These are phyloP conservation scores for Nothocercus nigrocapillus DNA, from an alignment of 2,113 vertebrate species.

Conservation along the genomic window DNA sequence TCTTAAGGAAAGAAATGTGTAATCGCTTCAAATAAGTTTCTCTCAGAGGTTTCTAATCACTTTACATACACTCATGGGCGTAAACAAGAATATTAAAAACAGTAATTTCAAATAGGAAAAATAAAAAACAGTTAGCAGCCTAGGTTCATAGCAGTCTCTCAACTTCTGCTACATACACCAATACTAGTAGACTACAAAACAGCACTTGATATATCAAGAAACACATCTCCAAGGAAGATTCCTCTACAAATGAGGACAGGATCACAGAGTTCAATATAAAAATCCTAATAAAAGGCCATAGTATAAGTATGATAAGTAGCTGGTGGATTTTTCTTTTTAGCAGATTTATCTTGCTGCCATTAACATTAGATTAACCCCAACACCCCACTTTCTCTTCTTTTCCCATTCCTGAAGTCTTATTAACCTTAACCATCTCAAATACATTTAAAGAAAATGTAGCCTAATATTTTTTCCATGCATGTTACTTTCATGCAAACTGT, in stretches of 20 bases:
- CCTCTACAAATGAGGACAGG: neutral
- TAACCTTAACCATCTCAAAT: neutral
- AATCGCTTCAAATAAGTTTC: neutral
- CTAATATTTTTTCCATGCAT: accelerated
- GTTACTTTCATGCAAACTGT: neutral
- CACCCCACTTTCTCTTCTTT: neutral
- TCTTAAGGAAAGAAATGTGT: accelerated
- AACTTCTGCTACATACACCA: neutral
- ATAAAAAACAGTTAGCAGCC: neutral
- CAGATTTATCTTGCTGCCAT: neutral
- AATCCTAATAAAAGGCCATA: neutral
- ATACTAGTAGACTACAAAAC: neutral
- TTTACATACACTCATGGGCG: neutral
- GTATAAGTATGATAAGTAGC: neutral
- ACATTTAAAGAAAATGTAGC: neutral
- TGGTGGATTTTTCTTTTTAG: neutral
- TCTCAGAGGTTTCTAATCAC: neutral
- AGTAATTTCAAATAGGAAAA: neutral
- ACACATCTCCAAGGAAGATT: neutral
- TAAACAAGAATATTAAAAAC: neutral
- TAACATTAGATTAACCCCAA: neutral
- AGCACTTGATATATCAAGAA: neutral
- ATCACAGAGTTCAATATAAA: neutral
- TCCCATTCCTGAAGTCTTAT: neutral
- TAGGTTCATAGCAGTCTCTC: neutral